Percentiles rank a stretch among this genome's conserved stretches.
phyloP scores from a whole-genome alignment of 2,888 invertebrate genomes.

The Oscheius sp. region DNA sequence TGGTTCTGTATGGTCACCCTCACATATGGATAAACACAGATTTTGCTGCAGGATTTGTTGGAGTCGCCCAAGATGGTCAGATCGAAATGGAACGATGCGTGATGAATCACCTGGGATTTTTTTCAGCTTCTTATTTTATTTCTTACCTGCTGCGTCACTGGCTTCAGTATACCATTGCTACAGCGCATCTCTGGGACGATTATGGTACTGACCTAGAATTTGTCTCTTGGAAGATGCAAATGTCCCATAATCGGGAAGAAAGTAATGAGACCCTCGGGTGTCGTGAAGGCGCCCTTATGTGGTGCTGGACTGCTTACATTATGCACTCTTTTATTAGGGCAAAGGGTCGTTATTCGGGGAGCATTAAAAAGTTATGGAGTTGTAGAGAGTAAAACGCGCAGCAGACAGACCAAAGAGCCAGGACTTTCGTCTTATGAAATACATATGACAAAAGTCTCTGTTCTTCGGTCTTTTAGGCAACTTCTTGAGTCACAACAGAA shows the following conservation, averaged over 20 bases:
- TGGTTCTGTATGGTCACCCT: conserved; percentile 51
- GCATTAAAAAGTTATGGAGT: conserved; percentile 14
- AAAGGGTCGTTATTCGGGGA: neutral
- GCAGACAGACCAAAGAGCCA: no score
- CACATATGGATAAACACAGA: conserved; percentile 70
- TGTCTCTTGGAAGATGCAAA: neutral
- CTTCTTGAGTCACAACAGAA: no score
- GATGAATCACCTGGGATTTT: conserved; percentile 48
- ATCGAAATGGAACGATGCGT: conserved; percentile 61
- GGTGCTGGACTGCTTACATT: conserved; percentile 29
- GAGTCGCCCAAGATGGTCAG: conserved; percentile 47
- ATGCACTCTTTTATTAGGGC: conserved; percentile 23
- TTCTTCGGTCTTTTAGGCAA: no score
- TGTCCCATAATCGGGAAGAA: conserved; percentile 24
- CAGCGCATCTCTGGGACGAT: conserved; percentile 64
- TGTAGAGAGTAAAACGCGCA: neutral
- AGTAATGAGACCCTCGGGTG: conserved; percentile 33
- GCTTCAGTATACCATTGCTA: conserved; percentile 55
- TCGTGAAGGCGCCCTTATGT: conserved; percentile 22
- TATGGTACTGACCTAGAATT: conserved; percentile 60
- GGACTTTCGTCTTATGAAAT: neutral
- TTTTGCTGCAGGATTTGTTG: conserved; percentile 38
- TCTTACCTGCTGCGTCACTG: conserved; percentile 55
- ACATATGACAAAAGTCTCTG: no score
- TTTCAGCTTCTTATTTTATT: neutral